These are phyloP conservation scores for Drosophila nr. perissopoda DNA, from an alignment of 2,888 invertebrate genomes.

Conservation along the genomic window DNA sequence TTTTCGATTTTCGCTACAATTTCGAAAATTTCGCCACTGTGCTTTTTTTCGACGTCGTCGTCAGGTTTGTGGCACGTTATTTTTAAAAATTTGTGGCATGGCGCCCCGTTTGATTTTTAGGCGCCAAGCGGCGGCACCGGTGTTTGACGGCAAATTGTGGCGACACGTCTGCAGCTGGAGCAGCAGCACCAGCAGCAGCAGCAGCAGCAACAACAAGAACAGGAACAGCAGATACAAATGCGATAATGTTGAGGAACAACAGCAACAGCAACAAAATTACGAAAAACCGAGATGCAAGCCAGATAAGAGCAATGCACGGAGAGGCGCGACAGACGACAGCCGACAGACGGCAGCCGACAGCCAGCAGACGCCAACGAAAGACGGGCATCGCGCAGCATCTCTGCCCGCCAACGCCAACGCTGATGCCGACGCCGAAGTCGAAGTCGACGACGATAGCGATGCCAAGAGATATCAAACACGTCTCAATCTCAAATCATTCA, in stretches of 20 bases:
- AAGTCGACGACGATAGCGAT: slow-evolving; percentile 35
- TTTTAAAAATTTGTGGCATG: slow-evolving; percentile 54
- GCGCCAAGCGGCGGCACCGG: slow-evolving; percentile 70
- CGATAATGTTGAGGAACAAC: slow-evolving; percentile 51
- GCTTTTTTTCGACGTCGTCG: slow-evolving; percentile 37
- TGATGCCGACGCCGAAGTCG: slow-evolving; percentile 21
- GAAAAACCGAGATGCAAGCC: slow-evolving; percentile 58
- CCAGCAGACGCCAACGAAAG: slow-evolving; percentile 30
- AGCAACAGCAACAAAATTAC: slow-evolving; percentile 23
- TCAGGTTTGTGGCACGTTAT: slow-evolving; percentile 60
- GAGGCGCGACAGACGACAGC: slow-evolving; percentile 56
- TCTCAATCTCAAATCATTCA: slow-evolving; percentile 67
- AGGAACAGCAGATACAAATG: slow-evolving; percentile 45
- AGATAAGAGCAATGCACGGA: slow-evolving; percentile 63
- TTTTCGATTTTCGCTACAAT: not conserved
- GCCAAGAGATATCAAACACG: slow-evolving; percentile 72
- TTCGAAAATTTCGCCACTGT: slow-evolving; percentile 20
- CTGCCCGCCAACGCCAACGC: slow-evolving; percentile 52
- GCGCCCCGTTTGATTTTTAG: slow-evolving; percentile 76
- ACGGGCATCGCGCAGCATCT: slow-evolving; percentile 2
- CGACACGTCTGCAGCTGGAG: slow-evolving; percentile 78
- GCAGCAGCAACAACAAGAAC: slow-evolving; percentile 42
- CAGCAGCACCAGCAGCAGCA: slow-evolving; percentile 49
- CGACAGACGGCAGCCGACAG: slow-evolving; percentile 57
- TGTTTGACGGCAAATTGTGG: slow-evolving; percentile 82